Evolutionary conservation across 2,113 vertebrate species (phyloP), one percentile per base, ranked within the genome.

Genomic region (Cisticola juncidis): DNA sequence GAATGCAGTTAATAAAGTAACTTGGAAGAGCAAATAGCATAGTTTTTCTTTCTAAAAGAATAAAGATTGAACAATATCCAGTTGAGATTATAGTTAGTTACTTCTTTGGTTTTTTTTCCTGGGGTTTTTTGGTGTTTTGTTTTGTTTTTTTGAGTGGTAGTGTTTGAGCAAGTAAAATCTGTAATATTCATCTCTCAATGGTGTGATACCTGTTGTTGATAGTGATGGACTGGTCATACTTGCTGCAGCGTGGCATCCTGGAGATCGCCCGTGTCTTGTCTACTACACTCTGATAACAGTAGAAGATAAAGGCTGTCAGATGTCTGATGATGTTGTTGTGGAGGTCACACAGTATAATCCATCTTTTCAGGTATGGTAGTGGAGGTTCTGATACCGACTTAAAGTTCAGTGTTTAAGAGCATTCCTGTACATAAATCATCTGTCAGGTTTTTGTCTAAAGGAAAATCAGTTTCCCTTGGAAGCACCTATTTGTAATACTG

Each of bases 261-360:
- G 98, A 16, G 99, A 99, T 94, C 88, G 17, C 7, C 99, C 99
- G 0, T 99, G 99, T 60, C 97, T 99, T 81, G 96, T 98, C 24
- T 99, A 99, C 96, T 99, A 99, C 96, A 99, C 98, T 86, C 97
- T 99, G 90, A 61, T 99, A 96, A 99, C 98, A 9, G 95, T 99
- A 33, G 98, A 98, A 86, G 99, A 99, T 82, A 96, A 92, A 12
- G 98, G 98, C n/a, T 94, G 62, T 65, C 82, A 98, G 53, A 97
- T 98, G 94, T 98, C 98, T 19, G 99, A 99, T 60, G 97, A 98
- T 2, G 94, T 99, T n/a, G 97, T 97, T 3, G 98, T 99, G 64
- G 99, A 99, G 87, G 99, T 99, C 91, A 99, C 99, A 54, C 99
- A 99, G 65, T 98, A 99, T 96, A 99, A 98, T 87, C 98, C 99